These are phyloP conservation scores for Liodrosophila aerea DNA, from an alignment of 2,888 invertebrate species.

Conservation along the genomic window DNA sequence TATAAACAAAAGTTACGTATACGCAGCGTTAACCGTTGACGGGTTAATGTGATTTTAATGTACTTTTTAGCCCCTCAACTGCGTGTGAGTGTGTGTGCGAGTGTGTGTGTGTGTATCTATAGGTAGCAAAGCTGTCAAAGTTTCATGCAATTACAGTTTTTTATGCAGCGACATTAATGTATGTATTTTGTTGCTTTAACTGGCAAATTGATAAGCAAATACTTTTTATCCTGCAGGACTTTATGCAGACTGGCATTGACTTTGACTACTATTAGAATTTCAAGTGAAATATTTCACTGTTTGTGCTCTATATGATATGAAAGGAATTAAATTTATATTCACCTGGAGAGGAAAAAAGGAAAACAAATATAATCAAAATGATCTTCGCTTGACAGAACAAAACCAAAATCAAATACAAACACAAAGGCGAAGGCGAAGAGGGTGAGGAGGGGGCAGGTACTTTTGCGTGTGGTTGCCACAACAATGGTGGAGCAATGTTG, in stretches of 20 bases:
- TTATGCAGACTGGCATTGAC: neutral
- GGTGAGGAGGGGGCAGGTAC: slow-evolving; percentile 2
- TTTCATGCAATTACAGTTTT: slow-evolving; percentile 49
- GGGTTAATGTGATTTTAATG: slow-evolving; percentile 77
- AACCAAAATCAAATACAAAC: slow-evolving; percentile 13
- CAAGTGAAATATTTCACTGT: neutral
- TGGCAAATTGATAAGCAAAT: slow-evolving; percentile 37
- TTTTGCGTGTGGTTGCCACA: slow-evolving; percentile 46
- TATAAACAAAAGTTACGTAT: slow-evolving; percentile 74
- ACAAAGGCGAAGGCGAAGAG: neutral
- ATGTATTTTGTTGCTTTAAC: slow-evolving; percentile 11
- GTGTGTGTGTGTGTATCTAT: slow-evolving; percentile 8
- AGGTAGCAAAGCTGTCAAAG: slow-evolving; percentile 40
- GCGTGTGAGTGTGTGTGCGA: slow-evolving; percentile 2
- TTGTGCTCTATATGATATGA: slow-evolving; percentile 12
- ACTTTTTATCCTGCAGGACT: neutral
- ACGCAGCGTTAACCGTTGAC: slow-evolving; percentile 70
- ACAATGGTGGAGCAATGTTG: slow-evolving; percentile 53
- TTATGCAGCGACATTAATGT: slow-evolving; percentile 25
- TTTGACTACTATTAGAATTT: no score
- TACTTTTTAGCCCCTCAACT: slow-evolving; percentile 56
- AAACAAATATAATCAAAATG: slow-evolving; percentile 54
- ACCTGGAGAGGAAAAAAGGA: slow-evolving; percentile 14
- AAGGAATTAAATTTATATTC: slow-evolving; percentile 35
- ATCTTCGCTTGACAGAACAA: slow-evolving; percentile 42